phyloP scores from a whole-genome alignment of 2,888 invertebrate genomes.

The Chirona hameri region DNA sequence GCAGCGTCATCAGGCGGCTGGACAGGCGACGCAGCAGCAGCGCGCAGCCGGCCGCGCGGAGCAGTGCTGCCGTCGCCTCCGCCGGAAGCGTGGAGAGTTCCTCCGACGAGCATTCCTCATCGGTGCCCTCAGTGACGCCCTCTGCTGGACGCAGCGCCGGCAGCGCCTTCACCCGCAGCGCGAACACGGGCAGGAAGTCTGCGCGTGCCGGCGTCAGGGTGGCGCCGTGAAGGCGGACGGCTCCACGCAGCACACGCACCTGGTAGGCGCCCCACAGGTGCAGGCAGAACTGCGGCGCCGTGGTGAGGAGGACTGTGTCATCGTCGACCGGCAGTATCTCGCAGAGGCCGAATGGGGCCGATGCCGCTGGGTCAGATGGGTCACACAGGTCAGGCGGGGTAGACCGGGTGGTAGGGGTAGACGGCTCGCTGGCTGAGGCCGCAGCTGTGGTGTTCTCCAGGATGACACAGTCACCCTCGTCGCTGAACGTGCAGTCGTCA shows the following conservation, averaged over 20 bases:
- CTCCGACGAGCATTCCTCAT: background rate
- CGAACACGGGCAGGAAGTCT: background rate
- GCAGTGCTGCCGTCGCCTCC: background rate
- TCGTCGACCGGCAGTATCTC: background rate
- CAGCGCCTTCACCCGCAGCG: background rate
- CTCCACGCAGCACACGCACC: slow-evolving; percentile 8
- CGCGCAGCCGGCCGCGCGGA: background rate
- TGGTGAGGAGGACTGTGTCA: background rate
- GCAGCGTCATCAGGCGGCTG: background rate
- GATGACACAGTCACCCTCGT: background rate
- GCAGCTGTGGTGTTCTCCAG: background rate
- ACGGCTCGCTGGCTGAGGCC: background rate
- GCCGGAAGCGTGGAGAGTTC: background rate
- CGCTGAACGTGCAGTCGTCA: background rate
- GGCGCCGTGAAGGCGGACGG: background rate
- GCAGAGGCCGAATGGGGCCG: background rate
- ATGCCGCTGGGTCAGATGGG: background rate
- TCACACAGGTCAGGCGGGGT: background rate
- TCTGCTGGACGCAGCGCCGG: background rate
- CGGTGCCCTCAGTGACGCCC: background rate
- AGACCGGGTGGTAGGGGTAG: background rate
- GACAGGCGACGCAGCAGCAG: slow-evolving; percentile 1
- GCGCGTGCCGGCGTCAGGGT: background rate
- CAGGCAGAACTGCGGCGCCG: background rate
- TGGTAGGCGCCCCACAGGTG: background rate